A percentile compares a stretch with the other conserved stretches of the same genome.
These are phyloP conservation scores for Columba janthina DNA, from an alignment of 2,113 vertebrate species.

Conservation along the genomic window DNA sequence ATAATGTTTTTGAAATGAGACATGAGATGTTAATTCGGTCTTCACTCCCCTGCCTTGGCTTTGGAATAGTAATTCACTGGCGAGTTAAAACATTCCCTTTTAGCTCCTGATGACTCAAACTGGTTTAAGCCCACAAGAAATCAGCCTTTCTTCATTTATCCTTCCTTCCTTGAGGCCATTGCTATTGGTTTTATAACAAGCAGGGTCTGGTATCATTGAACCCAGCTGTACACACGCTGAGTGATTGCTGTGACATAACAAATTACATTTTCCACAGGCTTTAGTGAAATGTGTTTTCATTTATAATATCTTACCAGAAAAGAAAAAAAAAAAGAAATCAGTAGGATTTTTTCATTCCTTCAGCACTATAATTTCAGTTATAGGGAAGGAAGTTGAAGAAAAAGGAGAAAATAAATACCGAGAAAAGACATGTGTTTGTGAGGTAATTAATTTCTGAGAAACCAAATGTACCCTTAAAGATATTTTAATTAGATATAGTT, in stretches of 20 bases:
- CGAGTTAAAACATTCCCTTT: slow-evolving; percentile 1
- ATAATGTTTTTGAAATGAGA: neutral
- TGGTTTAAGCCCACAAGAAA: neutral
- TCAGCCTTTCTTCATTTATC: neutral
- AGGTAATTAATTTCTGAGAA: slow-evolving; percentile 18
- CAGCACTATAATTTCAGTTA: neutral
- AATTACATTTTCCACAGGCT: slow-evolving; percentile 26
- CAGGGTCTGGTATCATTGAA: neutral
- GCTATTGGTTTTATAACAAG: slow-evolving; percentile 1
- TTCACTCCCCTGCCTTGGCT: neutral
- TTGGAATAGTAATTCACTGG: neutral
- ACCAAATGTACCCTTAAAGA: neutral
- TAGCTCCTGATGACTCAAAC: neutral
- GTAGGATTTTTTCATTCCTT: neutral
- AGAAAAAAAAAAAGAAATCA: neutral
- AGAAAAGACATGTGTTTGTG: neutral
- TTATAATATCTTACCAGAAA: neutral
- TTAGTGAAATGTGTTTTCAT: slow-evolving; percentile 37
- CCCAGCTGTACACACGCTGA: neutral
- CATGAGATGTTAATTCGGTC: neutral
- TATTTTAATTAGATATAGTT: neutral
- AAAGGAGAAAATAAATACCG: neutral
- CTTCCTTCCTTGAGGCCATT: neutral
- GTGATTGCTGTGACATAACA: slow-evolving; percentile 18
- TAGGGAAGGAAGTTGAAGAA: neutral